Evolutionary conservation across 2,113 vertebrate genomes (phyloP), one percentile per base, ranked within the genome.

Genomic region (Oreochromis tanganicae): DNA sequence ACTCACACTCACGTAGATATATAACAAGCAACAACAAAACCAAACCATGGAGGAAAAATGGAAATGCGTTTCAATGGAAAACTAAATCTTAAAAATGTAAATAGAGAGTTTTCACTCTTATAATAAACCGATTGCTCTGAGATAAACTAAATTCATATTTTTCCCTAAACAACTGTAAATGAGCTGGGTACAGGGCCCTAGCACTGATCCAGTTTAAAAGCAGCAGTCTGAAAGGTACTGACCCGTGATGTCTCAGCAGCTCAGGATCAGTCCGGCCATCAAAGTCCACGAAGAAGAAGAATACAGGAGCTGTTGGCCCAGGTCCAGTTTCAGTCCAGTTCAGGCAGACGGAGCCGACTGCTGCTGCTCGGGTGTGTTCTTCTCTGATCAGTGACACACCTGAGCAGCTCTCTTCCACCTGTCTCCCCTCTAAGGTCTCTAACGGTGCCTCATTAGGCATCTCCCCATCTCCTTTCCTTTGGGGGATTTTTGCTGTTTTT

Each of bases 371-470:
- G 75, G 14, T 43, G 52, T 41, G 24, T 11, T 48, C 24, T 34
- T 46, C 54, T 82, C 54, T 1, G 34, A 48, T 19, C 19, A 41
- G 54, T 34, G 78, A 79, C 55, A 90, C 92, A 93, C 83, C 91
- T 89, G 87, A 87, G 81, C 75, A 24, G 21, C 17, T 66, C 54
- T 7, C 84, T 50, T 43, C 17, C 24, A 27, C 61, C 80, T 56
- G 10, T 54, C 66, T 59, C 57, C 43, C 21, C 56, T 16, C 5
- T 29, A 46, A 59, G 1, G 12, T 52, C 80, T 75, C 82, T 68
- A 54, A 81, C 9, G 46, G 85, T 34, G 6, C 46, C 91, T 94
- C 93, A 94, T 94, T 92, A 94, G 93, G 38, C 14, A 5, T 71
- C 46, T 63, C 61, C 55, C 52, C 32, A 21, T 27, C 12, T 75